Evolutionary conservation across 2,888 invertebrate species (phyloP).

Genomic region (Buathra laborator): DNA sequence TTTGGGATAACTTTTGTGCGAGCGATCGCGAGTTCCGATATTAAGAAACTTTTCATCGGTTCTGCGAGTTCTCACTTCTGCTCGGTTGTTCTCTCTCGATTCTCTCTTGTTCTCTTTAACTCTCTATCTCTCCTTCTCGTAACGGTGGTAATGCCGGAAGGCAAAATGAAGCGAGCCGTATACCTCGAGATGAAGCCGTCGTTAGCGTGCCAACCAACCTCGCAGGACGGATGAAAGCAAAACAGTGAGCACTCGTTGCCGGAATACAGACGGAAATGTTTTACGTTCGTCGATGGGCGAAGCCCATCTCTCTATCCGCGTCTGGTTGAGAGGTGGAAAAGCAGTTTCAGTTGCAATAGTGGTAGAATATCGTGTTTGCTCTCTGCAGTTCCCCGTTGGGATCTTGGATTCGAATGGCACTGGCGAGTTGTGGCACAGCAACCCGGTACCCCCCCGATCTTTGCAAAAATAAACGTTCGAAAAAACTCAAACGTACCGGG

Average conservation of each 20-base stretch:
- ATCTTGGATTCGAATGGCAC: constrained; percentile 8
- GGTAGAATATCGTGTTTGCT: constrained; percentile 8
- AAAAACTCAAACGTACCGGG: neutral
- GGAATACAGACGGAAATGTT: constrained; percentile 69
- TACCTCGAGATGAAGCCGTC: constrained; percentile 57
- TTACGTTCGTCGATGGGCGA: constrained; percentile 71
- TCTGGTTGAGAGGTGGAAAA: constrained; percentile 27
- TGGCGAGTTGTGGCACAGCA: neutral
- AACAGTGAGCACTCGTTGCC: constrained; percentile 76
- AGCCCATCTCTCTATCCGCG: neutral
- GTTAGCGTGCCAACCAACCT: constrained; percentile 71
- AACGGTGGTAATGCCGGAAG: constrained; percentile 30
- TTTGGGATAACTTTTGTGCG: constrained; percentile 62
- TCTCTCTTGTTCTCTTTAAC: neutral
- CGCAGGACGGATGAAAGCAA: constrained; percentile 78
- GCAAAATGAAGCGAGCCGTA: constrained; percentile 67
- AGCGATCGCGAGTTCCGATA: constrained; percentile 76
- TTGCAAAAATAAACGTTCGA: constrained; percentile 5
- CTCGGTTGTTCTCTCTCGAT: constrained; percentile 30
- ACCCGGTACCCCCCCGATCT: neutral
- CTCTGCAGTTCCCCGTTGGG: neutral
- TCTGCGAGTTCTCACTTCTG: constrained; percentile 63
- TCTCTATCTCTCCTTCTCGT: neutral
- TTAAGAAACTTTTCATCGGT: constrained; percentile 83
- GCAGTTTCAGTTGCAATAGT: constrained; percentile 27